These are phyloP conservation scores for Enteromius viviparus DNA, from an alignment of 2,797 vertebrate species.

Conservation along the genomic window DNA sequence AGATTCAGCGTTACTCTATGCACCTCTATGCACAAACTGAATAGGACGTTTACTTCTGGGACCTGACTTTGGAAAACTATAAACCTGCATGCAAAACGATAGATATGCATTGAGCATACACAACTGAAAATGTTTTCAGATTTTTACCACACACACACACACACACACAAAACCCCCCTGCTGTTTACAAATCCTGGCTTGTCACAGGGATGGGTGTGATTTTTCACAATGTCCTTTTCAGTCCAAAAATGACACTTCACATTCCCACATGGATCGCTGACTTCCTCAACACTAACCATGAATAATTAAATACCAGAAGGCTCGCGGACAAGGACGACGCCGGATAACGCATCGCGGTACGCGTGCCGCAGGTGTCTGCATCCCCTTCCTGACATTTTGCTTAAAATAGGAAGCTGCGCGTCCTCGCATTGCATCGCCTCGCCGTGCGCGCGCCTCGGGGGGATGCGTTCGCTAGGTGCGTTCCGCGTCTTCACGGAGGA, in stretches of 20 bases:
- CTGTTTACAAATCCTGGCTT: neutral
- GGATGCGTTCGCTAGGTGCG: slow-evolving; percentile 20
- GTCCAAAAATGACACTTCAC: slow-evolving; percentile 51
- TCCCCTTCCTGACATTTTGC: slow-evolving; percentile 39
- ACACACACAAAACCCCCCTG: neutral
- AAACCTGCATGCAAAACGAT: neutral
- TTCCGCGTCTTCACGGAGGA: neutral
- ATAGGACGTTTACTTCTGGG: neutral
- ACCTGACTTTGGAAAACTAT: neutral
- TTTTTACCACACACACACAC: neutral
- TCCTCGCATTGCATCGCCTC: slow-evolving; percentile 37
- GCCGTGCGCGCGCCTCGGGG: slow-evolving; percentile 47
- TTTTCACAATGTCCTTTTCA: neutral
- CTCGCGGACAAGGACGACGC: neutral
- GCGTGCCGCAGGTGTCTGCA: slow-evolving; percentile 54
- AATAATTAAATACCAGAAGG: slow-evolving; percentile 57
- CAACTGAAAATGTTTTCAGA: neutral
- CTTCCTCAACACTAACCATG: slow-evolving; percentile 60
- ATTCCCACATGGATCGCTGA: slow-evolving; percentile 62
- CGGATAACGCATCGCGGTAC: neutral
- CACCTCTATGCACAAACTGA: too few relatives aligned
- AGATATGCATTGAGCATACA: neutral
- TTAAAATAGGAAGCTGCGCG: slow-evolving; percentile 24
- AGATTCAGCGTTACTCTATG: neutral
- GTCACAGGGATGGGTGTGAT: neutral